A percentile compares a stretch with the other conserved stretches of the same genome.
Conservation (phyloP, 2,888 invertebrate genomes). For the Anthoptus insignis region DNA sequence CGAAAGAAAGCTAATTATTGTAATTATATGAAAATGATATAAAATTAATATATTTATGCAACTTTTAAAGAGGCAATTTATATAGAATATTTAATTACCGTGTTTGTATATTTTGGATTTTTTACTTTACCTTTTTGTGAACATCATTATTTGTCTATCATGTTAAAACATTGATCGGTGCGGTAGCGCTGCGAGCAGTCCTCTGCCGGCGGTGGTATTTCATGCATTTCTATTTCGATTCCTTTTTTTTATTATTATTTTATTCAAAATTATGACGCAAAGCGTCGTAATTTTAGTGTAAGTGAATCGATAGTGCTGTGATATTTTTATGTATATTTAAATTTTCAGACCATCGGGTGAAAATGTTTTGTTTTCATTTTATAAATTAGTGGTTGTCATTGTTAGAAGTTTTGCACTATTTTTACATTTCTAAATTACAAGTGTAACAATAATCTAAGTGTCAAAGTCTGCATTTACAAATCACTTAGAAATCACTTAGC, state of each 20-base stretch:
- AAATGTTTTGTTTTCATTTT: too few species aligned
- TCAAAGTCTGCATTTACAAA: too few species aligned
- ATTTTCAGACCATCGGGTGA: too few species aligned
- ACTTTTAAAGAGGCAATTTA: constrained; percentile 2
- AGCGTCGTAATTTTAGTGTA: constrained; percentile 80
- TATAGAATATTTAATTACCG: neutral
- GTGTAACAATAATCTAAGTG: too few species aligned
- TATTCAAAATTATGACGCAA: constrained; percentile 68
- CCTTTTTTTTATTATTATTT: constrained; percentile 68
- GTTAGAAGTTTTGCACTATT: too few species aligned
- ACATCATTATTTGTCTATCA: constrained; percentile 23
- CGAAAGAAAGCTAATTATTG: too few species aligned
- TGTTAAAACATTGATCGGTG: constrained; percentile 9
- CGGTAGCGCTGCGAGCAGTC: neutral
- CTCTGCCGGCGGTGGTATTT: constrained; percentile 60
- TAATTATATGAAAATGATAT: too few species aligned
- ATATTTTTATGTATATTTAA: constrained; percentile 86
- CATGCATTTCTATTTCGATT: constrained; percentile 80
- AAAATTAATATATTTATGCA: constrained; percentile 8
- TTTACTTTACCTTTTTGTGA: neutral
- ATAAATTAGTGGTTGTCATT: too few species aligned
- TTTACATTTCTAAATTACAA: too few species aligned
- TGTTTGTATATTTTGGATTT: constrained; percentile 9
- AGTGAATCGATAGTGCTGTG: constrained; percentile 87
- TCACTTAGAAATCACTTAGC: too few species aligned